phyloP scores from a whole-genome alignment of 2,113 vertebrate species.

The Ptilonorhynchus violaceus region DNA sequence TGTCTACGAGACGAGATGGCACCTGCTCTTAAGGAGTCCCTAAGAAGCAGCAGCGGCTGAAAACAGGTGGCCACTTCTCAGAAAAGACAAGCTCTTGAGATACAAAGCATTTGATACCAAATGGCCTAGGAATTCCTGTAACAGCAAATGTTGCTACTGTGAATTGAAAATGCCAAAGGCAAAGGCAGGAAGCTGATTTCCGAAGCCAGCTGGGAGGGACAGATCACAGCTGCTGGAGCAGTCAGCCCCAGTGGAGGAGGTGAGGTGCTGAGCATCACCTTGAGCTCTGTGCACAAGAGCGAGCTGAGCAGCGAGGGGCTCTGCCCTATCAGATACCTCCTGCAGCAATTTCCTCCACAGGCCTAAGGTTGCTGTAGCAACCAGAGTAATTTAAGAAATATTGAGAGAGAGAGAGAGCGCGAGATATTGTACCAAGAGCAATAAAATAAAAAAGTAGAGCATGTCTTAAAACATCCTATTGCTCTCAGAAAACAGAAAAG shows the following conservation, averaged over 20 bases:
- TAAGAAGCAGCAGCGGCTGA: neutral
- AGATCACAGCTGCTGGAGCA: neutral
- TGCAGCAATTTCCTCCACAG: neutral
- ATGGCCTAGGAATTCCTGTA: neutral
- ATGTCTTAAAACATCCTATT: neutral
- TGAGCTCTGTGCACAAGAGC: neutral
- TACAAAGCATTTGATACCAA: neutral
- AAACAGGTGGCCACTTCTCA: neutral
- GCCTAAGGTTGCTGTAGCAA: slow-evolving; percentile 56
- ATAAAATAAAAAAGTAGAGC: slow-evolving; percentile 25
- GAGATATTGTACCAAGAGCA: neutral
- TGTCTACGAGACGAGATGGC: neutral
- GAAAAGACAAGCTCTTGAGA: neutral
- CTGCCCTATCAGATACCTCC: neutral
- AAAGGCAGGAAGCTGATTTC: neutral
- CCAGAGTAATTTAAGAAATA: slow-evolving; percentile 46
- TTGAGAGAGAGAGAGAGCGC: neutral
- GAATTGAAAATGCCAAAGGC: neutral
- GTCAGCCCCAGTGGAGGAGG: neutral
- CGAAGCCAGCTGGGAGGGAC: neutral
- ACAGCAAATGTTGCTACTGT: neutral
- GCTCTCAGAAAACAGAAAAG: neutral
- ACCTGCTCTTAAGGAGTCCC: neutral
- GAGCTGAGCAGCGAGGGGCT: neutral
- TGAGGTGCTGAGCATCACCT: neutral